phyloP scores from a whole-genome alignment of 2,888 invertebrate species.

The Leptinotarsa haldemani region DNA sequence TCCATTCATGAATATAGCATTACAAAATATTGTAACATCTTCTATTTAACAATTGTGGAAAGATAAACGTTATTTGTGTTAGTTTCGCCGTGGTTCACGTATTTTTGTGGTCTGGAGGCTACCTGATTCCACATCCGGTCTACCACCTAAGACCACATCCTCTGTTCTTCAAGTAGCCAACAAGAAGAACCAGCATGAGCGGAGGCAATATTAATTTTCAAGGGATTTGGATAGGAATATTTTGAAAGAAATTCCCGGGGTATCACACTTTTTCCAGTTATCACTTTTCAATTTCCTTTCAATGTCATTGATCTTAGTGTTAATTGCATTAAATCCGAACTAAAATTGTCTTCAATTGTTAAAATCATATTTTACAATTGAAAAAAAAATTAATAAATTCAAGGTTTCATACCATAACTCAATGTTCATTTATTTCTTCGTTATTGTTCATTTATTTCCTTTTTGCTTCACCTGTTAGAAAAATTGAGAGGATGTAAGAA shows the following conservation, averaged over 20 bases:
- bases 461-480: too few species aligned
- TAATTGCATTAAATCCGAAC: too few species aligned
- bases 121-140: conserved; percentile 66
- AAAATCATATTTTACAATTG: too few species aligned
- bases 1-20: conserved; percentile 45
- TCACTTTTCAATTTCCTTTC: too few species aligned
- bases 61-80: conserved; percentile 53
- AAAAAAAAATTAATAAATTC: too few species aligned
- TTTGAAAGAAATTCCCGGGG: background rate
- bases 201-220: conserved; percentile 7
- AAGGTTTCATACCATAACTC: too few species aligned
- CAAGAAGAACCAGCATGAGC: conserved; percentile 47
- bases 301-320: too few species aligned
- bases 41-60: conserved; percentile 47
- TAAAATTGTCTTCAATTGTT: too few species aligned
- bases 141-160: conserved; percentile 61
- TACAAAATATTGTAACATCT: conserved; percentile 47
- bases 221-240: background rate
- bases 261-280: background rate
- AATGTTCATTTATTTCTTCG: too few species aligned
- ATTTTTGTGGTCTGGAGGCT: conserved; percentile 62
- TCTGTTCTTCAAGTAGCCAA: conserved; percentile 50
- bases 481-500: too few species aligned
- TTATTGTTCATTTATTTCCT: too few species aligned
- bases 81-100: conserved; percentile 62